Base-by-base conservation (phyloP, 2,113 vertebrate species). In the Rana temporaria region DNA sequence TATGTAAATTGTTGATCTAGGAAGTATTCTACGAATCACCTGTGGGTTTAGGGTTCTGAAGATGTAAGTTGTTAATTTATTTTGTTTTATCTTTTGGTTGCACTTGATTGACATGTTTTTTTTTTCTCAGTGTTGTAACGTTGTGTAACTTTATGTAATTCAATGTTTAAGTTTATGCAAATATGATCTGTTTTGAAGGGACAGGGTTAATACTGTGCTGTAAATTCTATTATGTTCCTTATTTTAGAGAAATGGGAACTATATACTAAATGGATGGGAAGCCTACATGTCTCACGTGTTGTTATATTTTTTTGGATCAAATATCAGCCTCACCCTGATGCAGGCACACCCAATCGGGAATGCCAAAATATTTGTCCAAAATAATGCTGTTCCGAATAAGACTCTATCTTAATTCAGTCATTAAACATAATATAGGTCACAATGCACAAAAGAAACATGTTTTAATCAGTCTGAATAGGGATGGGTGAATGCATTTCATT, bases 251-350 rank as follows among this genome's bases (percentile, higher is more conserved):
- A 22, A 34, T 30, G 12, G 16, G 20, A 60, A 42, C 16, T 11
- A 62, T 75, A 62, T 74, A 20, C 19, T 22, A 62, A 9, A 38
- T 38, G 34, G 4, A 55, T 55, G 22, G 6, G 1, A 67, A 78
- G 52, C 8, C 56, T 71, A 38, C 32, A 24, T 52, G 59, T 81
- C 34, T 81, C 69, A 65, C 55, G 63, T 38, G 69, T 71, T 38
- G 69, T 71, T 57, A 18, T 65, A 65, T 48, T 73, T 72, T 65
- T 81, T 81, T 81, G 79, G 79, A 81, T 64, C 65, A 52, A 34
- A 82, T 56, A 74, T 57, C 52, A 42, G 71, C 80, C 80, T 82
- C 80, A 75, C 80, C 80, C 80, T 74, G 80, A 82, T 82, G 80
- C 62, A 80, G 71, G 66, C 80, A 74, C 80, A 74, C 80, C 80